Evolutionary conservation across 2,888 invertebrate species (phyloP).

Genomic region (Pocota personata): DNA sequence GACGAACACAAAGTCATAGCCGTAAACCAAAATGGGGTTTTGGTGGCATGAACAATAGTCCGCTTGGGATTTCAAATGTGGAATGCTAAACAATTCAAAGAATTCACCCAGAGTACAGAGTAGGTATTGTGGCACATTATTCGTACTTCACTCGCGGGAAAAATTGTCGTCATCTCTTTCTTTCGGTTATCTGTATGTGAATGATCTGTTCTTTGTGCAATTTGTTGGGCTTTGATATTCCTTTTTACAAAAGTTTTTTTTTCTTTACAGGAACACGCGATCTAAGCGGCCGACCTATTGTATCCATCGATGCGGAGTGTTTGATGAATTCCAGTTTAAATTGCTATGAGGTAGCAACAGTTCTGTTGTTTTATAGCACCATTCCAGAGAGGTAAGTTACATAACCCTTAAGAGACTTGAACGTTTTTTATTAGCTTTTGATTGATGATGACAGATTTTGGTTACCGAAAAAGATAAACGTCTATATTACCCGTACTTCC

Average conservation of each 20-base stretch:
- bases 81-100: constrained; percentile 56
- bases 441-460: not conserved
- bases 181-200: constrained; percentile 51
- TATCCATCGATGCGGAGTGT: constrained; percentile 87
- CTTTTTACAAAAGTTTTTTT: not conserved
- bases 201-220: constrained; percentile 61
- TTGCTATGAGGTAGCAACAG: constrained; percentile 88
- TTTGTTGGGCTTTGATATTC: constrained; percentile 25
- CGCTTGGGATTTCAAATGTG: constrained; percentile 38
- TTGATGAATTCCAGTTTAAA: constrained; percentile 85
- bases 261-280: constrained; percentile 87
- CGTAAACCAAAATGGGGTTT: constrained; percentile 58
- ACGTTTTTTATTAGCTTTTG: not conserved
- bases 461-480: not conserved
- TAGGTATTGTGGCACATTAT: not conserved
- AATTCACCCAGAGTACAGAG: constrained; percentile 21
- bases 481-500: not conserved
- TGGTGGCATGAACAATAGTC: constrained; percentile 58
- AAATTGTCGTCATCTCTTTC: constrained; percentile 29
- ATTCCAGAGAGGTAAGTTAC: constrained; percentile 86
- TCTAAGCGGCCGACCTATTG: constrained; percentile 86
- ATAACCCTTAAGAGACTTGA: not conserved
- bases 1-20: constrained; percentile 39
- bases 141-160: constrained; percentile 41
- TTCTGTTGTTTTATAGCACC: constrained; percentile 88